phyloP scores from a whole-genome alignment of 2,113 vertebrate species.

The Columba livia region DNA sequence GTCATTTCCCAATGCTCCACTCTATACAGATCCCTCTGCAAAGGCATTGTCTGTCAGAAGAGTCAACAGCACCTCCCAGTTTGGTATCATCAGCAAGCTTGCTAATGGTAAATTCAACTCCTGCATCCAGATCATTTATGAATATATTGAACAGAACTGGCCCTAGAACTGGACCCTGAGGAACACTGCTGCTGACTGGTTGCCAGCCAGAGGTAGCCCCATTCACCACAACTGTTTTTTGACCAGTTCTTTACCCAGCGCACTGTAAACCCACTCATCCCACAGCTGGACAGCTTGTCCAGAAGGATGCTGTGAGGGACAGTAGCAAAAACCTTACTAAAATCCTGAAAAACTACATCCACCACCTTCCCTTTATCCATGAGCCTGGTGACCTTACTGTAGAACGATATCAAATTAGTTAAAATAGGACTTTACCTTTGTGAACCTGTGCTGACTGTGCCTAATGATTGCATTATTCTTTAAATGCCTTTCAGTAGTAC shows the following conservation, averaged over 20 bases:
- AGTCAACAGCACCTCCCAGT: no score
- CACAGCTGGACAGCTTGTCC: neutral
- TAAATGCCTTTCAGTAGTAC: neutral
- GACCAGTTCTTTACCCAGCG: neutral
- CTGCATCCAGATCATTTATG: no score
- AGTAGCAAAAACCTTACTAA: neutral
- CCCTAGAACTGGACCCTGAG: no score
- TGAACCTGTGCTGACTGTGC: neutral
- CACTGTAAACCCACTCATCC: accelerated
- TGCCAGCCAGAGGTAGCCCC: no score
- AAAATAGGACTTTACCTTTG: neutral
- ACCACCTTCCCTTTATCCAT: neutral
- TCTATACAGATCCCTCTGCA: no score
- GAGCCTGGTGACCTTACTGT: neutral
- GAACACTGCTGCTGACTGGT: no score
- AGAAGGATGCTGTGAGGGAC: neutral
- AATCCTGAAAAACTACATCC: neutral
- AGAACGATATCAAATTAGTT: neutral
- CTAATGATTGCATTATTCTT: neutral
- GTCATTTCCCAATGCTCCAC: no score
- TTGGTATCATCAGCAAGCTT: no score
- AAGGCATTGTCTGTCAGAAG: no score
- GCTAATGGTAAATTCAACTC: no score
- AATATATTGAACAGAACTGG: no score
- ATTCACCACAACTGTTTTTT: neutral